These are phyloP conservation scores for Dynastes maya DNA, from an alignment of 2,888 invertebrate genomes.

Conservation along the genomic window DNA sequence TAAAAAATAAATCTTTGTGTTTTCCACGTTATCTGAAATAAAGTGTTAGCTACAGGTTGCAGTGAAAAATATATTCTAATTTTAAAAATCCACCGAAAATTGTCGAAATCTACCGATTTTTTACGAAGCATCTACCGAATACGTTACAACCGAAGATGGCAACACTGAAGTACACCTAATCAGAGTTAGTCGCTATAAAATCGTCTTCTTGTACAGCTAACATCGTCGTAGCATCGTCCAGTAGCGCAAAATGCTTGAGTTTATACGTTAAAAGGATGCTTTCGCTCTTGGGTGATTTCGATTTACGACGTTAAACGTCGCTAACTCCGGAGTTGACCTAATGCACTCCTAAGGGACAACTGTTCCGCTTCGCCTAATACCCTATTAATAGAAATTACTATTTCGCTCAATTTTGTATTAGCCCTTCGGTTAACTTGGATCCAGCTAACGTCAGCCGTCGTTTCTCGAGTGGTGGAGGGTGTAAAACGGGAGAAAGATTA, in stretches of 20 bases:
- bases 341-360: constrained; percentile 4
- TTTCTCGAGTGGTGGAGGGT: background rate
- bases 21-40: no score
- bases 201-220: no score
- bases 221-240: background rate
- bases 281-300: background rate
- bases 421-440: background rate
- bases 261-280: no score
- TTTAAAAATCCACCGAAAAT: no score
- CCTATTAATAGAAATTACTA: constrained; percentile 31
- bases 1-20: no score
- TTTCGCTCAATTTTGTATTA: constrained; percentile 20
- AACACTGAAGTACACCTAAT: no score
- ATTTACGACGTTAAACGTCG: constrained; percentile 13
- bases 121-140: no score
- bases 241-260: background rate
- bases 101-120: no score
- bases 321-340: constrained; percentile 6
- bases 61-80: no score
- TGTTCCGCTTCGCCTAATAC: background rate
- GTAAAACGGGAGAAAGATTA: background rate
- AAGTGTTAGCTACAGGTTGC: no score
- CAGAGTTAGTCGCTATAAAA: no score
- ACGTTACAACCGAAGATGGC: no score
- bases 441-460: background rate